Base-by-base conservation (phyloP, 1,140 invertebrate genomes). In the Neoseiulus cucumeris region DNA sequence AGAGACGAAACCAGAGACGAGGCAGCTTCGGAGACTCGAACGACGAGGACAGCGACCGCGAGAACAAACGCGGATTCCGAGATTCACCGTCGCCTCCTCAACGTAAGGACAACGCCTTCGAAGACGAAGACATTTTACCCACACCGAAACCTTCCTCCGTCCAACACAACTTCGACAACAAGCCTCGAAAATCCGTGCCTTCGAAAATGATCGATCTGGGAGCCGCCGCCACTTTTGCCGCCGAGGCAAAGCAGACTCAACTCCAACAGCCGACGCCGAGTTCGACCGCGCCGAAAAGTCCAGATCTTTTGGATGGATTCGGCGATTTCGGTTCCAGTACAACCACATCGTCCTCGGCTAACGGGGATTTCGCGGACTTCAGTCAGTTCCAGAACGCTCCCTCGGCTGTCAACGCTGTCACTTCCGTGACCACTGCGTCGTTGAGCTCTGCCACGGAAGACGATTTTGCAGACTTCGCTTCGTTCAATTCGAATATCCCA, bases 11-110 rank as follows among this genome's bases (percentile, higher is more conserved):
- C 22, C 51, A 59, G 14, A 25, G 51, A 29, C 17, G 51, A 14
- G 51, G 51, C 22, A 59, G 51, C 22, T 59, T 59, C 22, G 51
- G 51, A 29, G 51, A 59, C 51, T 59, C 51, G 51, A 59, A 59
- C 33, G 51, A 59, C 22, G 51, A 59, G 51, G 51, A 59, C 51
- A 59, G 51, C 9, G 51, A 59, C 22, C 51, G 51, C 22, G 51
- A 59, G 14, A 59, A 17, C 17, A 59, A 59, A 9, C 51, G 51
- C 14, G 51, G 51, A 25, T 59, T 29, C 51, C 14, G 51, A 20
- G 51, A 59, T 25, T 59, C 51, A 20, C 51, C 51, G 22, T 59
- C 51, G 9, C 51, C 51, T 25, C 51, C 51, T 6, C 25, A 33
- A 20, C 25, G 33, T 6, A 33, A 59, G 14, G 51, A 59, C 17